Conservation (phyloP, 2,797 vertebrate species). For the Helarctos malayanus region DNA sequence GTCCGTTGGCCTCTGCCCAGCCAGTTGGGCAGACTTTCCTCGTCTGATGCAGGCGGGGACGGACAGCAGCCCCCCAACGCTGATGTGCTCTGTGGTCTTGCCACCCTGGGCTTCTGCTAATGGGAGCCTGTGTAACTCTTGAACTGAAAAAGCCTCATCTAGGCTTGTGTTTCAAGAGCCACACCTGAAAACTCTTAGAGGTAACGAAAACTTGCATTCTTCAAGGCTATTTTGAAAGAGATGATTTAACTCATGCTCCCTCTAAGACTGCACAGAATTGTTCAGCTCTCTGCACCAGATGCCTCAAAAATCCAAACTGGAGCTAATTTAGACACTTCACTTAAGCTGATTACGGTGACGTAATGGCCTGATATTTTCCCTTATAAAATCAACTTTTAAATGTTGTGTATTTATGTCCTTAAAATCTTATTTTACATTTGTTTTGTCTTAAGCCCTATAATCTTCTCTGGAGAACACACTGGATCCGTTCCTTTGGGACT, state of each 20-base stretch:
- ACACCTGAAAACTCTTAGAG: background rate
- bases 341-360: background rate
- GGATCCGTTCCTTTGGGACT: background rate
- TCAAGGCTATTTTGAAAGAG: background rate
- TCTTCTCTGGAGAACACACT: conserved; percentile 32
- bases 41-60: fast-evolving
- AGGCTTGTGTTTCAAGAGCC: background rate
- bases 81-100: background rate
- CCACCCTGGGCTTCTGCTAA: background rate
- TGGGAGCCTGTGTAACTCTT: background rate
- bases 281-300: background rate
- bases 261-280: background rate
- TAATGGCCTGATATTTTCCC: background rate
- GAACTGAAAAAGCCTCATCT: background rate
- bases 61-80: background rate
- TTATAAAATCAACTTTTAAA: conserved; percentile 27
- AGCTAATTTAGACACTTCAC: background rate
- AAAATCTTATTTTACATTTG: conserved; percentile 12
- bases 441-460: background rate
- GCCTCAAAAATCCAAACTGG: background rate
- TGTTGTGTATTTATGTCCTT: background rate
- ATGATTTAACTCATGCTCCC: background rate
- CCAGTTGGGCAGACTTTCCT: background rate
- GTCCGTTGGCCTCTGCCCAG: background rate
- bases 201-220: background rate